phyloP scores from a whole-genome alignment of 1,140 invertebrate genomes.

The Cepaea nemoralis region DNA sequence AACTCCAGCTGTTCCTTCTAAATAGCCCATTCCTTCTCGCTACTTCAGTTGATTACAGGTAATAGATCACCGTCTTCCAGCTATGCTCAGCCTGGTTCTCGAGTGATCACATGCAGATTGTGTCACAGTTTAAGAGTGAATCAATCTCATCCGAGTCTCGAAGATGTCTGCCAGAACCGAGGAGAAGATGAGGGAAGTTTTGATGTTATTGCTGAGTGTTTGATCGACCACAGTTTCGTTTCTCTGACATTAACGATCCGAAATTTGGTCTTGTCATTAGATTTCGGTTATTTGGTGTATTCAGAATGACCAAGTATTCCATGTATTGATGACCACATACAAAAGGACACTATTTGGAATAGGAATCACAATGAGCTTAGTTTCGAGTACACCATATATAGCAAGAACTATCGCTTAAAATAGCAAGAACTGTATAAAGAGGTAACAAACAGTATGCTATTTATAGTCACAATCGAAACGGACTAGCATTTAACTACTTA shows the following conservation, averaged over 20 bases:
- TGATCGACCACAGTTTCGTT: neutral
- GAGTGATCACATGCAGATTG: constrained; percentile 17
- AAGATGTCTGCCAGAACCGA: neutral
- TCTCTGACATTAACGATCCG: neutral
- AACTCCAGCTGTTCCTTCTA: neutral
- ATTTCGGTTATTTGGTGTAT: neutral
- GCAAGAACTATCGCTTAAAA: too few species aligned
- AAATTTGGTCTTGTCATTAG: neutral
- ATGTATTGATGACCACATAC: too few species aligned
- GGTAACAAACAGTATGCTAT: too few species aligned
- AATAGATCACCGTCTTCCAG: neutral
- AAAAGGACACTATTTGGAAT: too few species aligned
- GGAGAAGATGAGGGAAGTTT: neutral
- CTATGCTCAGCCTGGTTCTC: neutral
- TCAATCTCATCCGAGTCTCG: neutral
- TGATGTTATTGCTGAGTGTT: neutral
- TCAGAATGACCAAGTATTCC: too few species aligned
- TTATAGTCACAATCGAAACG: too few species aligned
- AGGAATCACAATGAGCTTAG: too few species aligned
- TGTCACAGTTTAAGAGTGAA: neutral
- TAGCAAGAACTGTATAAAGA: too few species aligned
- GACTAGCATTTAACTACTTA: too few species aligned
- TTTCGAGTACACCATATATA: too few species aligned
- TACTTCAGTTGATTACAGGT: neutral
- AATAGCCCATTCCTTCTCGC: neutral